Base-by-base conservation (phyloP, 2,888 invertebrate genomes). In the Scelioninae gen. 1 region DNA sequence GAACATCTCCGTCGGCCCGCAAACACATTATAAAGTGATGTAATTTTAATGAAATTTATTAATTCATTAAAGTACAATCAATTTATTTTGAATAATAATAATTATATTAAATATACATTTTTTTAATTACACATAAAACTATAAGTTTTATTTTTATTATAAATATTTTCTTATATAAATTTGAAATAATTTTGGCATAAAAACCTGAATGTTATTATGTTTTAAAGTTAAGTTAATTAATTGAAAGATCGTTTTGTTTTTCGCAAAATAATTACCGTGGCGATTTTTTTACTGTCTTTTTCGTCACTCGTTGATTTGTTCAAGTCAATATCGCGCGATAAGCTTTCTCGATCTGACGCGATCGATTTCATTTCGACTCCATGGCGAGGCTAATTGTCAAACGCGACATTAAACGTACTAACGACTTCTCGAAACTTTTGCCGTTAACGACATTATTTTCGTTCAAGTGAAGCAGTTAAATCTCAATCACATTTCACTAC, bases 371-470 rank as follows among this genome's bases (percentile, higher is more conserved):
- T 78, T 63, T 78, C 51, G 76, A 31, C 43, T 43, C 60, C 55
- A 60, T 51, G 38, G 58, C 82, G 72, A 68, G 69, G 62, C 78
- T 82, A 82, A 82, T 82, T 82, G 74, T 69, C 78, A 74, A 82
- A 78, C 78, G 82, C 82, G 82, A 74, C 82, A 82, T 82, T 78
- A 78, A 82, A 63, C 74, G 63, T 62, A 69, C 74, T 78, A 82
- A 82, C 49, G 77, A 78, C 72, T 74, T 78, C 78, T 68, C 47
- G 82, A 78, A 82, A 82, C 82, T 78, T 72, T 68, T 72, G 68
- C 72, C 60, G 60, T 74, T 63, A 74, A 77, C 65, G 51, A 51
- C 62, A 56, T 68, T 77, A 77, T 72, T 74, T 77, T 62, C 72
- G 53, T 51, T 76, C 75, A 23, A 63, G 34, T 45, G 65, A 53